Percentiles rank a stretch among this genome's conserved stretches.
Evolutionary conservation across 23 tunicate genomes (phyloP).

Genomic region (Phallusia fumigata): DNA sequence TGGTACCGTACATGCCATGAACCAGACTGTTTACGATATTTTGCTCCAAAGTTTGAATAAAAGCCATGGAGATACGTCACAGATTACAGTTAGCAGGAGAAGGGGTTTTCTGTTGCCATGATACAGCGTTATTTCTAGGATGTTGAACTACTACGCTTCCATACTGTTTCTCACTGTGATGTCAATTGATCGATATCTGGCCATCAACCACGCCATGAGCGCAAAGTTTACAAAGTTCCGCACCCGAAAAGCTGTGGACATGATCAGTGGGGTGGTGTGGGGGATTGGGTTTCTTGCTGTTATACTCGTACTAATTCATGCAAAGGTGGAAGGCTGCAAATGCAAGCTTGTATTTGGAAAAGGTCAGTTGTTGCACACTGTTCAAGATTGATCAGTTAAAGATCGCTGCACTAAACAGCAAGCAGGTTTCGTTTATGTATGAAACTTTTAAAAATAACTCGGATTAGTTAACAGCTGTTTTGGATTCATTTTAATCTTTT

Average conservation of each 20-base stretch:
- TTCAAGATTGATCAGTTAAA: too few species aligned
- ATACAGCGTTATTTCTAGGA: not conserved
- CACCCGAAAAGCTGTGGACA: conserved; percentile 30
- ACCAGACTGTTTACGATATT: too few species aligned
- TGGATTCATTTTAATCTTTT: too few species aligned
- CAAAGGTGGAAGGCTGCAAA: conserved; percentile 57
- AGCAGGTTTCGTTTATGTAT: too few species aligned
- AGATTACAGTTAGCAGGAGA: too few species aligned
- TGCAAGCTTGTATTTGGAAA: conserved; percentile 45
- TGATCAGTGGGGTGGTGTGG: conserved; percentile 56
- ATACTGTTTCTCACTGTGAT: conserved; percentile 83
- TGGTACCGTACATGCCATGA: too few species aligned
- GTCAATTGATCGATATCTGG: conserved; percentile 96
- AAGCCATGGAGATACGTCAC: too few species aligned
- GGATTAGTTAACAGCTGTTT: too few species aligned
- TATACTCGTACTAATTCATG: conserved; percentile 41
- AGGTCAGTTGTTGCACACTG: not conserved
- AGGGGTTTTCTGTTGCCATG: too few species aligned
- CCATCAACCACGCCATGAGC: conserved; percentile 81
- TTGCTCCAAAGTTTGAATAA: too few species aligned
- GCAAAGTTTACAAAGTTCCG: conserved; percentile 48
- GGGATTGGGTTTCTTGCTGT: conserved; percentile 38
- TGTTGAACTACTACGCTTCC: conserved; percentile 94
- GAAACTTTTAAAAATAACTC: too few species aligned
- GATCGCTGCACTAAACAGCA: too few species aligned